Conservation (phyloP, 1,140 invertebrate genomes). For the Littorina saxatilis region DNA sequence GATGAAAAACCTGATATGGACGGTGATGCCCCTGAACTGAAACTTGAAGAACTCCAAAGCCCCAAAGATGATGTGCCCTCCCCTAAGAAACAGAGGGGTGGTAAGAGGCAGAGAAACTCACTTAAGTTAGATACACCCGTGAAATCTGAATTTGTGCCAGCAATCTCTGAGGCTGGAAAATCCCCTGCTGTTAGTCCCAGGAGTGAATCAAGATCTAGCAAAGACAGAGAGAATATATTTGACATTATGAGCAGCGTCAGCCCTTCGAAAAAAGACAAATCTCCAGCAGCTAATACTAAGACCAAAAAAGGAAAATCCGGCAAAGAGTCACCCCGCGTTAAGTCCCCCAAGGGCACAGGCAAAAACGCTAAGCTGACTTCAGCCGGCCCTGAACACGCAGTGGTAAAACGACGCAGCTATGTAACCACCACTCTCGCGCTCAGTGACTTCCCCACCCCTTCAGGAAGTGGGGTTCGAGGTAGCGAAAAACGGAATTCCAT, state of each 20-base stretch:
- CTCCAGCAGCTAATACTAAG: neutral
- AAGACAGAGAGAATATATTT: constrained; percentile 36
- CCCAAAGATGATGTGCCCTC: neutral
- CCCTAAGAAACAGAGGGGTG: neutral
- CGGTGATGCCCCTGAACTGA: too few species aligned
- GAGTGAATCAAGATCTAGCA: too few species aligned
- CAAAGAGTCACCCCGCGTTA: neutral
- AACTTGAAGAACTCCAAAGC: too few species aligned
- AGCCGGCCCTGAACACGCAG: neutral
- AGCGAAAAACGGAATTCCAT: neutral
- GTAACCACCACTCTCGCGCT: neutral
- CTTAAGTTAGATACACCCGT: neutral
- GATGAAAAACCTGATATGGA: too few species aligned
- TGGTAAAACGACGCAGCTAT: neutral
- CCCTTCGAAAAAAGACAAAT: neutral
- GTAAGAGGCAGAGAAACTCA: neutral
- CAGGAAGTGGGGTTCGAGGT: neutral
- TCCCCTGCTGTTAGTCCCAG: neutral
- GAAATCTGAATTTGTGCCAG: neutral
- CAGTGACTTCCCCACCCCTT: neutral
- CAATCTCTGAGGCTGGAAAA: too few species aligned
- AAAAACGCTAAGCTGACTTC: neutral
- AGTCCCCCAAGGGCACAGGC: neutral
- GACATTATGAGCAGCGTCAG: constrained; percentile 26
- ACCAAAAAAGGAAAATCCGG: neutral